Evolutionary conservation across 92 coral and sea anemone species (phyloP), one percentile per base, ranked within the genome.

Genomic region (Muricea muricata): DNA sequence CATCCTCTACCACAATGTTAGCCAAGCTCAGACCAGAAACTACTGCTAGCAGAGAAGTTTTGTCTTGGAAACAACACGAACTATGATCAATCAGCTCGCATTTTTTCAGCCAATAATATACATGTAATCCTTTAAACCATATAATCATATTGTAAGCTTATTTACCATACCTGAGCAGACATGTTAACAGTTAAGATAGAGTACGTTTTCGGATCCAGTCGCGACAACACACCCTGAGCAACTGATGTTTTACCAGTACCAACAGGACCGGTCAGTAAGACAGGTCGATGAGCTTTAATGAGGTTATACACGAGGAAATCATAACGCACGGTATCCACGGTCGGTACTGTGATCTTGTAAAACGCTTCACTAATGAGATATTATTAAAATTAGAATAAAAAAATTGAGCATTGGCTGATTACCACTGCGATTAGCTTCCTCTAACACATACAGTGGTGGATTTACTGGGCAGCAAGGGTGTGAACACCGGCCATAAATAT

Each of bases 241-340:
- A 97, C 93, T 3, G 99, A 97, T 5, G 99, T 97, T 90, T 97
- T 97, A 2, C 99, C 99, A 63, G 99, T 97, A 21, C 99, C 99
- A 52, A 97, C 99, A 52, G 99, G 99, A 23, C 99, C 99, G 4
- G 95, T 91, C 25, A 97, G 90, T 46, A 97, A 89, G 66, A 97
- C 99, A 66, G 99, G 99, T 7, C 90, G 98, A 70, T 97, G 94
- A 73, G 99, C 97, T 75, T 93, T 95, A 45, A 97, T 94, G 82
- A 97, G 84, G 86, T 93, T 97, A 86, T 97, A 92, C 83, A 97
- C 99, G 79, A 97, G 87, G 97, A 97, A 97, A 87, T 97, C 98
- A 87, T 97, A 97, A 20, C 99, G 92, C 24, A 97, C 99, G 1
- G 99, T 97, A 84, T 97, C 99, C 50, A 97, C 99, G 1, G 99